These are phyloP conservation scores for Sipunculus nudus DNA, from an alignment of 2,888 invertebrate genomes.

Conservation along the genomic window DNA sequence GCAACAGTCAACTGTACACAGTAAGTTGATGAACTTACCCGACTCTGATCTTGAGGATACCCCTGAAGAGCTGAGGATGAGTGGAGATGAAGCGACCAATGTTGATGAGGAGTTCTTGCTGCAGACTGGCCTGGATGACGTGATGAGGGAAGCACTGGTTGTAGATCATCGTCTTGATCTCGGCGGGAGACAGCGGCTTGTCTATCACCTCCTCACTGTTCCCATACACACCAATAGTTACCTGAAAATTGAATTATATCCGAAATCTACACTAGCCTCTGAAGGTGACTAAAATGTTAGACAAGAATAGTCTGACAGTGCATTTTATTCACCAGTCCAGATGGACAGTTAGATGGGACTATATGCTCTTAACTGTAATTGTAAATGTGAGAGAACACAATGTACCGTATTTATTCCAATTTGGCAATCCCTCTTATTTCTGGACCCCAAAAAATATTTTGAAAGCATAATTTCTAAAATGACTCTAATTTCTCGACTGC, in stretches of 20 bases:
- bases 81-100: constrained; percentile 93
- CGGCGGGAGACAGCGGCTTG: constrained; percentile 95
- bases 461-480: no score
- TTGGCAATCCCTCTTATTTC: no score
- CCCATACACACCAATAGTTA: constrained; percentile 93
- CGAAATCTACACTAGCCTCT: no score
- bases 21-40: constrained; percentile 68
- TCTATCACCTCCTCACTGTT: constrained; percentile 91
- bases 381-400: no score
- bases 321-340: no score
- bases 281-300: neutral
- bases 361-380: no score
- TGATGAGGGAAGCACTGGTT: constrained; percentile 74
- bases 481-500: no score
- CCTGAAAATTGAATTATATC: constrained; percentile 61
- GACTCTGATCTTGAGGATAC: constrained; percentile 84
- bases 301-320: no score
- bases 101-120: constrained; percentile 92
- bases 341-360: no score
- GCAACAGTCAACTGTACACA: neutral
- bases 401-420: no score
- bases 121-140: constrained; percentile 89
- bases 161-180: constrained; percentile 93
- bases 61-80: constrained; percentile 92
- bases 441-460: no score